Evolutionary conservation across 2,797 vertebrate genomes (phyloP), one percentile per base, ranked within the genome.

Genomic region (Argyrosomus regius): DNA sequence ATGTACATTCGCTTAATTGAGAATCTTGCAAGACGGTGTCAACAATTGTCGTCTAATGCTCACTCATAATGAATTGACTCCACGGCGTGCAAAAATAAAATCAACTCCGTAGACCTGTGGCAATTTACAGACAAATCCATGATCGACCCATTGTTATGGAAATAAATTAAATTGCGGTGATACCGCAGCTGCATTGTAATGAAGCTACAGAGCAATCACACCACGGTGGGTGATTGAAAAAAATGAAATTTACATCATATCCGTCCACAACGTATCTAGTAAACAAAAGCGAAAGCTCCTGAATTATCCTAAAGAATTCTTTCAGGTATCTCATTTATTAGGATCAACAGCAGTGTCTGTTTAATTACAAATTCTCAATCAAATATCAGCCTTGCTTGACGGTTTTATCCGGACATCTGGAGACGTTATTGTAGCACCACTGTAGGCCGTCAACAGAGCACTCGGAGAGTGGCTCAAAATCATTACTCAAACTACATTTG

Each of bases 151-250:
- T 88, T 90, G 87, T 90, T 80, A 88, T 52, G 18, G 81, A 88
- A 87, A 88, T 86, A 86, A 90, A 93, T 91, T 83, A 88, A 92
- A 92, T 82, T 80, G 84, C 46, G 22, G 75, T 2, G 74, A 82
- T 76, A 58, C 75, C 0, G 68, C 66, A 18, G 86, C 82, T 73
- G 83, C 85, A 86, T 87, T 75, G 80, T 86, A 87, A 89, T 85
- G 85, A 90, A 77, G 87, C 78, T 52, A 50, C 68, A 64, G 56
- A 77, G 65, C 78, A 87, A 80, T 84, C 81, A 69, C 3, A 11
- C 75, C 53, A 46, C 18, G 10, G 43, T 69, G 78, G 68, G 57
- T 65, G 77, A 90, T 64, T 70, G 78, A 81, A 81, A 77, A 54
- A 67, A 78, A 77, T 46, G 43, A 60, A 66, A 82, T 48, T 77